A percentile compares a stretch with the other conserved stretches of the same genome.
Evolutionary conservation across 2,888 invertebrate species (phyloP).

Genomic region (Panopea generosa): DNA sequence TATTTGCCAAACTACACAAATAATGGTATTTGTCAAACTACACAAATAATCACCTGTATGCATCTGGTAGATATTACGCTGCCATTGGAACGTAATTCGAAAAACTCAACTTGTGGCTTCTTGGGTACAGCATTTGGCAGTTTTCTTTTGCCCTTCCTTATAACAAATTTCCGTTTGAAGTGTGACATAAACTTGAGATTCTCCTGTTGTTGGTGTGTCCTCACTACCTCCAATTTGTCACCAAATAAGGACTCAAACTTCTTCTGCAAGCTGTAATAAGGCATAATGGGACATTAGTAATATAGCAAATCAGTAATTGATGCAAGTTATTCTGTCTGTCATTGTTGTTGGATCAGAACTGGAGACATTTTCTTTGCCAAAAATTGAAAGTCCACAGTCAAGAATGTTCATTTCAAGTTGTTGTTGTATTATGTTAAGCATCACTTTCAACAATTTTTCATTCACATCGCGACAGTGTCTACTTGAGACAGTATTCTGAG

Average conservation of each 20-base stretch:
- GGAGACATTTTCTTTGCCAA: too few relatives aligned
- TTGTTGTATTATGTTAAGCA: too few relatives aligned
- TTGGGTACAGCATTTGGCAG: conserved; percentile 63
- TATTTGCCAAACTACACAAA: too few relatives aligned
- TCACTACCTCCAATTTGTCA: conserved; percentile 96
- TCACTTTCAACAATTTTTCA: too few relatives aligned
- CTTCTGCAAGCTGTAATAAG: conserved; percentile 89
- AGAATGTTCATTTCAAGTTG: too few relatives aligned
- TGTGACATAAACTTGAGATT: conserved; percentile 98
- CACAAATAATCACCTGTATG: conserved; percentile 88
- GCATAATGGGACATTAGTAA: background rate
- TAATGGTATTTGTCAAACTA: too few relatives aligned
- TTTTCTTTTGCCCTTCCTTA: conserved; percentile 87
- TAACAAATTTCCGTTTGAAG: conserved; percentile 97
- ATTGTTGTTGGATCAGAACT: too few relatives aligned
- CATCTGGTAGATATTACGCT: conserved; percentile 96
- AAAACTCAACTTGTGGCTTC: conserved; percentile 89
- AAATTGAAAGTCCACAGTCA: too few relatives aligned
- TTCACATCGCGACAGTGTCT: too few relatives aligned
- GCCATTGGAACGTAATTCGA: conserved; percentile 97
- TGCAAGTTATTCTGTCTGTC: too few relatives aligned
- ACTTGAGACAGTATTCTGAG: too few relatives aligned
- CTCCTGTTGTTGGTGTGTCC: conserved; percentile 99
- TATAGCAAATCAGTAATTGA: too few relatives aligned
- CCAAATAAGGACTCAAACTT: conserved; percentile 95